phyloP scores from a whole-genome alignment of 1,140 invertebrate species.

The Pemphigus obesinymphae region DNA sequence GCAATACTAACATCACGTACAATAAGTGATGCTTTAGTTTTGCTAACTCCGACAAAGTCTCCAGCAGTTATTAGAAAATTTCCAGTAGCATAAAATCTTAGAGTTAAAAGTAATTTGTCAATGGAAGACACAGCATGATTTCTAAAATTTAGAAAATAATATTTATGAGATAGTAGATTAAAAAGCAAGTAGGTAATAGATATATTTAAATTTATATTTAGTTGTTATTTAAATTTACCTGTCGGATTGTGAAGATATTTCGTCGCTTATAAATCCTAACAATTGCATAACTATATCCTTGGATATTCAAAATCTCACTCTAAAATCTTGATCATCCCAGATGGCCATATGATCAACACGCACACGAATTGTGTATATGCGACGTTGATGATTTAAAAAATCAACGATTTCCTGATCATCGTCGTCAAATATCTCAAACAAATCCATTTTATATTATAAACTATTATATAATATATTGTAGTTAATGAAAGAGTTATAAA shows the following conservation, averaged over 20 bases:
- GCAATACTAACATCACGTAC: conserved; percentile 45
- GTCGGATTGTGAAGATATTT: neutral
- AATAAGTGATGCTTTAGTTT: conserved; percentile 45
- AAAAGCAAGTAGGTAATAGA: too few relatives aligned
- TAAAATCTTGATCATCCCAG: too few relatives aligned
- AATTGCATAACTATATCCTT: neutral
- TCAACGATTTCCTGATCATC: too few relatives aligned
- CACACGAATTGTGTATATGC: too few relatives aligned
- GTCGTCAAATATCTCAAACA: too few relatives aligned
- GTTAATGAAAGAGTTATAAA: too few relatives aligned
- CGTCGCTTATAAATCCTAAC: neutral
- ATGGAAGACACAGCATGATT: conserved; percentile 38
- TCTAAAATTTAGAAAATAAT: conserved; percentile 14
- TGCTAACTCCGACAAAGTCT: conserved; percentile 46
- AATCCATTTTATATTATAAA: too few relatives aligned
- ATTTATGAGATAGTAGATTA: too few relatives aligned
- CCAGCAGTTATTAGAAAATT: conserved; percentile 44
- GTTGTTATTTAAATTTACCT: neutral
- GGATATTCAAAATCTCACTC: too few relatives aligned
- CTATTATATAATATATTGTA: too few relatives aligned
- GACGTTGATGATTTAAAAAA: too few relatives aligned
- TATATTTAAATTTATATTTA: neutral
- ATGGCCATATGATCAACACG: too few relatives aligned
- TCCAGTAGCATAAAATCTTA: conserved; percentile 48
- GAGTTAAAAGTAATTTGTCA: conserved; percentile 42